A percentile compares a stretch with the other conserved stretches of the same genome.
Evolutionary conservation across 2,113 vertebrate genomes (phyloP).

Genomic region (Eudyptes chrysolophus): DNA sequence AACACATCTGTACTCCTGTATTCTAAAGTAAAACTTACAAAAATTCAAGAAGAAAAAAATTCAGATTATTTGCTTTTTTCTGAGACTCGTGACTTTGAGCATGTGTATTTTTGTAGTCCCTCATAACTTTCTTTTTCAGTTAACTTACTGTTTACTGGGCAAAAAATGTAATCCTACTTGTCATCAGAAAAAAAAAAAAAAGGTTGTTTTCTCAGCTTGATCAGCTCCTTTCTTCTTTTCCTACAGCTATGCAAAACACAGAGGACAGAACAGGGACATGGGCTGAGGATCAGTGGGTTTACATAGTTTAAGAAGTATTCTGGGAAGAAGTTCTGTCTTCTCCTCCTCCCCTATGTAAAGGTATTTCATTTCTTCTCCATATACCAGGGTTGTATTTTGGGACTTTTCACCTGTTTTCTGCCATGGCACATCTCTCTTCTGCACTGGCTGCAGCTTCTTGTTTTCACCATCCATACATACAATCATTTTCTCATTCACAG

Average conservation of each 20-base stretch:
- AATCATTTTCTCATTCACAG: neutral
- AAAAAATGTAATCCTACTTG: neutral
- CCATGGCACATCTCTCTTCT: neutral
- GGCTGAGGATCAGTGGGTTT: neutral
- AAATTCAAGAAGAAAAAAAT: neutral
- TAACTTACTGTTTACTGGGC: neutral
- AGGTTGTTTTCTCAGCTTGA: neutral
- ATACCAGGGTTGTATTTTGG: neutral
- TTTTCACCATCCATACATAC: neutral
- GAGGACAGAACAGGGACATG: neutral
- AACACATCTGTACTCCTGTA: neutral
- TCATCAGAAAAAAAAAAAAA: neutral
- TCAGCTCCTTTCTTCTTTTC: neutral
- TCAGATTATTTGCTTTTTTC: accelerated
- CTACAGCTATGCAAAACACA: neutral
- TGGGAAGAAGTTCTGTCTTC: neutral
- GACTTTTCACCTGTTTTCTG: neutral
- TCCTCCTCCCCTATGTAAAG: neutral
- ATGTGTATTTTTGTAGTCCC: neutral
- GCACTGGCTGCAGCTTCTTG: neutral
- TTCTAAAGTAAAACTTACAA: neutral
- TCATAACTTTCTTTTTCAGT: neutral
- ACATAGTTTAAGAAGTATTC: neutral
- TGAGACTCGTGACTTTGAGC: neutral
- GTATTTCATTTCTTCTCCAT: neutral